Evolutionary conservation across 2,888 invertebrate species (phyloP).

Genomic region (Tanypteryx hageni): DNA sequence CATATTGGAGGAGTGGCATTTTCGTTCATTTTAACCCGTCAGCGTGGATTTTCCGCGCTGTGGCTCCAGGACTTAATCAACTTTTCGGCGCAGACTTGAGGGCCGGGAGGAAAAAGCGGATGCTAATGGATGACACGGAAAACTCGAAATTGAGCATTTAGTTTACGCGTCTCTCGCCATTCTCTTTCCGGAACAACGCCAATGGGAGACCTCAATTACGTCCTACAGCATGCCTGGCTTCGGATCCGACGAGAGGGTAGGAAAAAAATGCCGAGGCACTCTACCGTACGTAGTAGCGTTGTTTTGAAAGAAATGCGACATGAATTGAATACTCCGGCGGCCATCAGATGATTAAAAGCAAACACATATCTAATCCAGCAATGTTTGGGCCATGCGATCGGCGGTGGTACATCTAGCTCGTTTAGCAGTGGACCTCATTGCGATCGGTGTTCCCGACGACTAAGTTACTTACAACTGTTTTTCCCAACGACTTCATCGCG

Average conservation of each 20-base stretch:
- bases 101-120: constrained; percentile 15
- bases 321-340: too few species aligned
- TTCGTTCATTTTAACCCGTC: constrained; percentile 30
- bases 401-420: too few species aligned
- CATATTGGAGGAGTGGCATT: background rate
- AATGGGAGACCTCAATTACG: background rate
- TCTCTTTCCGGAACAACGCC: background rate
- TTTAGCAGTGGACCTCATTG: too few species aligned
- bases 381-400: too few species aligned
- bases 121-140: constrained; percentile 33
- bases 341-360: too few species aligned
- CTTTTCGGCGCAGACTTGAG: constrained; percentile 38
- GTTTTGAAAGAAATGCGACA: too few species aligned
- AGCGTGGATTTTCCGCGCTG: constrained; percentile 36
- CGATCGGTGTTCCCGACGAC: too few species aligned
- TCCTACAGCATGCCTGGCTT: background rate
- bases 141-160: background rate
- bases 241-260: background rate
- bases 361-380: too few species aligned
- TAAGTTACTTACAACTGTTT: too few species aligned
- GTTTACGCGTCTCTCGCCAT: background rate
- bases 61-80: constrained; percentile 57
- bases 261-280: too few species aligned
- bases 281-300: too few species aligned
- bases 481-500: too few species aligned